Evolutionary conservation across 2,888 invertebrate genomes (phyloP).

Genomic region (Willowsia nigromaculata): DNA sequence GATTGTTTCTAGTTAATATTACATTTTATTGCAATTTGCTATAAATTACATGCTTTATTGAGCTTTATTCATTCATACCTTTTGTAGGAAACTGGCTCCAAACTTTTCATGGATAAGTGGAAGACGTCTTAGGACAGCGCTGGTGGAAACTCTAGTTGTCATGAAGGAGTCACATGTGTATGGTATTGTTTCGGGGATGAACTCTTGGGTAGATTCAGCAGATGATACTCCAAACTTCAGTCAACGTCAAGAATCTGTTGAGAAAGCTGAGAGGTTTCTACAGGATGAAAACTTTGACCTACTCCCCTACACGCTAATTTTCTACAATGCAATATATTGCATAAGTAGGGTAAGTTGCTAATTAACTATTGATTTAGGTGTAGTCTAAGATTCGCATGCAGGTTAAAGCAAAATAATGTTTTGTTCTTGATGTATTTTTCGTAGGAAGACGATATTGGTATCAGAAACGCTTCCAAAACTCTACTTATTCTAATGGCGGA

Average conservation of each 20-base stretch:
- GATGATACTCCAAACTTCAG: conserved; percentile 70
- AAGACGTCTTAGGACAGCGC: conserved; percentile 62
- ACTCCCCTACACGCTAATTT: conserved; percentile 35
- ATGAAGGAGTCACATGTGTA: conserved; percentile 38
- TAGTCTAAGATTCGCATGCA: not conserved
- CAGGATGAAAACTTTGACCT: conserved; percentile 37
- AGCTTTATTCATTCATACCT: too few species aligned
- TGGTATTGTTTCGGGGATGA: conserved; percentile 63
- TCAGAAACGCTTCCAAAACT: conserved; percentile 66
- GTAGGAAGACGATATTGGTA: conserved; percentile 73
- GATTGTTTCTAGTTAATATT: not conserved
- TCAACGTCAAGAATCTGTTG: conserved; percentile 67
- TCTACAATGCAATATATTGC: conserved; percentile 66
- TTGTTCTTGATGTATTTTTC: not conserved
- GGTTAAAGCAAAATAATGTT: not conserved
- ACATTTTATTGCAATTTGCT: not conserved
- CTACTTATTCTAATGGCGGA: conserved; percentile 59
- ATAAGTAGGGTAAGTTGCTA: conserved; percentile 55
- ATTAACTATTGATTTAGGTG: not conserved
- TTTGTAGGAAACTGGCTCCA: conserved; percentile 68
- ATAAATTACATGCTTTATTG: not conserved
- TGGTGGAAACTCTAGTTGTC: conserved; percentile 61
- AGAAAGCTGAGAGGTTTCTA: conserved; percentile 53
- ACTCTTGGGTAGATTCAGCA: conserved; percentile 67
- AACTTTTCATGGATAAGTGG: conserved; percentile 71